Conservation (phyloP, 1,140 invertebrate genomes). For the Drosophila repletoides region DNA sequence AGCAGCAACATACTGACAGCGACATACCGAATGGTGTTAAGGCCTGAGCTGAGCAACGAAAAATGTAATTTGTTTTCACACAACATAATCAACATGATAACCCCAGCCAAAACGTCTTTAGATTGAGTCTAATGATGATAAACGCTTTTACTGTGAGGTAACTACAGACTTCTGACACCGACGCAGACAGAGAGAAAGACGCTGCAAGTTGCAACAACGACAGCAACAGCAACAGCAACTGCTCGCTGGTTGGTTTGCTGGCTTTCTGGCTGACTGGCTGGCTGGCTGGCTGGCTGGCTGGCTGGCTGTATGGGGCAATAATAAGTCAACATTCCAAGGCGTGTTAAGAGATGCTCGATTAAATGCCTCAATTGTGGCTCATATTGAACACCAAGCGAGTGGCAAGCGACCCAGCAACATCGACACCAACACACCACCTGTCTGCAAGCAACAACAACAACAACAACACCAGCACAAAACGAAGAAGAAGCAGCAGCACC, state of each 20-base stretch:
- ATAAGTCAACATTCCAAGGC: slow-evolving; percentile 81
- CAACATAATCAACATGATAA: slow-evolving; percentile 83
- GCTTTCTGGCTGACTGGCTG: slow-evolving; percentile 43
- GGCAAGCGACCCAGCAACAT: slow-evolving; percentile 66
- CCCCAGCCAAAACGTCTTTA: slow-evolving; percentile 81
- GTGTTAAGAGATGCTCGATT: slow-evolving; percentile 81
- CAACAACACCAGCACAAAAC: slow-evolving; percentile 11
- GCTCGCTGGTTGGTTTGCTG: no score
- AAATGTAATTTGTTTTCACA: slow-evolving; percentile 83
- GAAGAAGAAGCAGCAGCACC: slow-evolving; percentile 57
- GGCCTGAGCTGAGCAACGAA: slow-evolving; percentile 44
- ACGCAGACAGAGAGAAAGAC: slow-evolving; percentile 37
- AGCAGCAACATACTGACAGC: slow-evolving; percentile 27
- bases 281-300: slow-evolving; percentile 47
- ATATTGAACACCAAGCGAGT: slow-evolving; percentile 74
- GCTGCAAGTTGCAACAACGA: slow-evolving; percentile 17
- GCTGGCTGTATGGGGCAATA: slow-evolving; percentile 69
- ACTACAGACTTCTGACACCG: slow-evolving; percentile 79
- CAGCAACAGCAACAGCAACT: slow-evolving; percentile 4
- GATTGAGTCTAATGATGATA: slow-evolving; percentile 83
- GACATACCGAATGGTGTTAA: slow-evolving; percentile 62
- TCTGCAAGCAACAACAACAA: slow-evolving; percentile 46
- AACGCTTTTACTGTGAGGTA: slow-evolving; percentile 82
- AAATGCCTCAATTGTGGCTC: slow-evolving; percentile 81
- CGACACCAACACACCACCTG: slow-evolving; percentile 77